Conservation (phyloP, 2,113 vertebrate species). For the Campylomormyrus numenius region DNA sequence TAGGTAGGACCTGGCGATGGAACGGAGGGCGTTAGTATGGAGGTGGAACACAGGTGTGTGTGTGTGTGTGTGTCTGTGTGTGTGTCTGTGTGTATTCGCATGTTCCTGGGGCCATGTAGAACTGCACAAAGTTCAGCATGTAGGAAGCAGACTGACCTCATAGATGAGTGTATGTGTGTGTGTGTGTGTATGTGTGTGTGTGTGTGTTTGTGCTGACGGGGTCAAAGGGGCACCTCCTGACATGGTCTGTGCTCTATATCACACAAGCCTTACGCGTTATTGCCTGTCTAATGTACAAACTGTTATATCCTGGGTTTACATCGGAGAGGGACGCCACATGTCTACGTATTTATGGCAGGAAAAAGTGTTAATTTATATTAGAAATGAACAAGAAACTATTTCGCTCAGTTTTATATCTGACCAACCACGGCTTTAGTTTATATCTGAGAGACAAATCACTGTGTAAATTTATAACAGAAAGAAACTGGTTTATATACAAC, state of each 20-base stretch:
- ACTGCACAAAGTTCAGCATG: not conserved
- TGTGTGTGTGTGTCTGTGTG: not conserved
- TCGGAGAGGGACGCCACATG: not conserved
- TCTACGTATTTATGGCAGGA: not conserved
- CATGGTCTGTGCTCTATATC: not conserved
- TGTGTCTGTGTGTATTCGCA: not conserved
- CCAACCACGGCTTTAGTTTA: not conserved
- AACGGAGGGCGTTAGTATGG: not conserved
- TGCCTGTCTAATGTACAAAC: not conserved
- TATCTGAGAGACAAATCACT: not conserved
- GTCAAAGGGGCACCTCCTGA: not conserved
- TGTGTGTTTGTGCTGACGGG: not conserved
- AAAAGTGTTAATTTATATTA: not conserved
- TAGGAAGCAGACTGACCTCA: not conserved
- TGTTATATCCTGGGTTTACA: not conserved
- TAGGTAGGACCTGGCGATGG: constrained; percentile 29
- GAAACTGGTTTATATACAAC: not conserved
- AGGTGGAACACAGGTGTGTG: not conserved
- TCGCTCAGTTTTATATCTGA: not conserved
- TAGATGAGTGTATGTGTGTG: not conserved
- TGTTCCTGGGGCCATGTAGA: not conserved
- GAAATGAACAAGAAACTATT: not conserved
- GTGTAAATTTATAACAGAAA: not conserved
- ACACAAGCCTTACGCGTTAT: not conserved
- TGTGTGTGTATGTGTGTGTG: not conserved